These are phyloP conservation scores for Panzeria rudis DNA, from an alignment of 2,888 invertebrate species.

Conservation along the genomic window DNA sequence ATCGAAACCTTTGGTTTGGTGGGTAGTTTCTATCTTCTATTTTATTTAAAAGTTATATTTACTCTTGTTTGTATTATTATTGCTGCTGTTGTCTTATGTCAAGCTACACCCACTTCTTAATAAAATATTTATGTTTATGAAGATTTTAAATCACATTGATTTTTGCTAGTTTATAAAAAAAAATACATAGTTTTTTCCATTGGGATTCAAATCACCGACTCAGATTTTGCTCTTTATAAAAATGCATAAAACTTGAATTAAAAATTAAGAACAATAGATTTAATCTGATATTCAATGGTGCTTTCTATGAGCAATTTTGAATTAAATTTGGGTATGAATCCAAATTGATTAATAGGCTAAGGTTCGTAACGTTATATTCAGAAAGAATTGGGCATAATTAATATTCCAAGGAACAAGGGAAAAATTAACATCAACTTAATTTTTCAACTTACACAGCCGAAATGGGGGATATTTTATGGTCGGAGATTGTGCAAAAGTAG, in stretches of 20 bases:
- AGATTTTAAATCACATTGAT: conserved; percentile 1
- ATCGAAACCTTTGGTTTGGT: no score
- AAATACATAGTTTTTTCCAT: conserved; percentile 7
- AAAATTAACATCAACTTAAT: no score
- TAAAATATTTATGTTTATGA: conserved; percentile 34
- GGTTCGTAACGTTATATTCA: no score
- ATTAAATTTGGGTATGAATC: conserved; percentile 11
- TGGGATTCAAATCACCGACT: not conserved
- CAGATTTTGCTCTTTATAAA: not conserved
- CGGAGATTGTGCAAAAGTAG: not conserved
- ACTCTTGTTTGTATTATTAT: not conserved
- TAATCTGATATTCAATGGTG: not conserved
- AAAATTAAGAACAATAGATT: conserved; percentile 19
- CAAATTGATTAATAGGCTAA: no score
- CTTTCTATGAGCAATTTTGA: not conserved
- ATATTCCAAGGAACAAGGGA: no score
- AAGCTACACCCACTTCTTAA: conserved; percentile 56
- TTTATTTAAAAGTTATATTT: conserved; percentile 16
- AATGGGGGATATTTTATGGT: not conserved
- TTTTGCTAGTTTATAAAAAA: not conserved
- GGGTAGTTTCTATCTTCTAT: conserved; percentile 20
- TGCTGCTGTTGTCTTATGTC: conserved; percentile 29
- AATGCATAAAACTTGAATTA: conserved; percentile 23
- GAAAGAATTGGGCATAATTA: no score
- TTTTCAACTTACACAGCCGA: no score